Percentiles rank a stretch among this genome's conserved stretches.
Evolutionary conservation across 2,797 vertebrate species (phyloP).

Genomic region (Sebastes itinus): DNA sequence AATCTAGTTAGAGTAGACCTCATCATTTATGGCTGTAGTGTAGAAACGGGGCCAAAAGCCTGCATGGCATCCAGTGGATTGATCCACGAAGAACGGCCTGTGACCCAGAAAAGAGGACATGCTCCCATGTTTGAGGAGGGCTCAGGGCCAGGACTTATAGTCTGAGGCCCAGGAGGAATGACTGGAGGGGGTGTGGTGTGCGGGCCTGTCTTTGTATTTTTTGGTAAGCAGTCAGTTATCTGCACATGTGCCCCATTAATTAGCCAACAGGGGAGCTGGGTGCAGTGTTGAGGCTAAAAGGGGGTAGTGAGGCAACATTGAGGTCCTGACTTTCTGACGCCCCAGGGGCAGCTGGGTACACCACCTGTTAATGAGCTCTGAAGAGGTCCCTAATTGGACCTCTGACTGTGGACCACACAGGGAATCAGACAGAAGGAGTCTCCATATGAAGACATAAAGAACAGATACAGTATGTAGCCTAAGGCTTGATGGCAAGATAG

Average conservation of each 20-base stretch:
- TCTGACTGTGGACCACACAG: constrained; percentile 65
- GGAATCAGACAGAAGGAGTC: constrained; percentile 42
- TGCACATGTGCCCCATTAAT: constrained; percentile 81
- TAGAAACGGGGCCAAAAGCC: constrained; percentile 10
- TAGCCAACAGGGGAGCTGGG: constrained; percentile 64
- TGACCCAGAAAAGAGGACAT: constrained; percentile 31
- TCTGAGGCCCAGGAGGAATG: constrained; percentile 13
- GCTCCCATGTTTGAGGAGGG: constrained; percentile 38
- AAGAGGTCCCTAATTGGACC: constrained; percentile 80
- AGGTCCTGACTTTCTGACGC: constrained; percentile 61
- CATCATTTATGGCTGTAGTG: neutral
- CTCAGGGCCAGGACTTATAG: constrained; percentile 8
- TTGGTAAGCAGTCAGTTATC: constrained; percentile 57
- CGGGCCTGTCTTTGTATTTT: constrained; percentile 52
- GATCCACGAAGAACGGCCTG: constrained; percentile 22
- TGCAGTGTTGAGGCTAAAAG: constrained; percentile 17
- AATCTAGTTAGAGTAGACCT: neutral
- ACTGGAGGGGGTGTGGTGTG: neutral
- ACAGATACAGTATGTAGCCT: constrained; percentile 24
- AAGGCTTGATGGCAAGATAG: constrained; percentile 19
- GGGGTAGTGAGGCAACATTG: constrained; percentile 40
- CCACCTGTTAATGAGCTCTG: constrained; percentile 85
- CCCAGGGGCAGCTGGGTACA: constrained; percentile 79
- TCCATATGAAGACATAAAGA: constrained; percentile 42
- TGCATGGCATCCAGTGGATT: neutral